phyloP scores from a whole-genome alignment of 1,140 invertebrate species.

The Heliconius himera region DNA sequence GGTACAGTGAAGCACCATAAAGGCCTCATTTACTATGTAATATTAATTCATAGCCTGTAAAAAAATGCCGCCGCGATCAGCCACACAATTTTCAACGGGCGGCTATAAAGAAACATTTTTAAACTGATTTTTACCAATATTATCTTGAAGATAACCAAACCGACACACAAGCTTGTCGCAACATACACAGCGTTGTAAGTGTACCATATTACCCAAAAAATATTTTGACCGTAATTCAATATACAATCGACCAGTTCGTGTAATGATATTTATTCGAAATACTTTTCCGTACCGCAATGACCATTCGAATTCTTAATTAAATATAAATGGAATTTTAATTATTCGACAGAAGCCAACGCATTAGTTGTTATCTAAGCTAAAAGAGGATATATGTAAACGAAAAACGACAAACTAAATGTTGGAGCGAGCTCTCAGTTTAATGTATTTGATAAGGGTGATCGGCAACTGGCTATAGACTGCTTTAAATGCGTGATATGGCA shows the following conservation, averaged over 20 bases:
- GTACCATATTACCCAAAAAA: constrained; percentile 24
- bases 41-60: too few relatives aligned
- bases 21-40: too few relatives aligned
- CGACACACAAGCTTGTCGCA: not conserved
- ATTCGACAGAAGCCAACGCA: constrained; percentile 67
- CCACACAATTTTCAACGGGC: too few relatives aligned
- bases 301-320: constrained; percentile 64
- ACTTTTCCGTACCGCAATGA: constrained; percentile 44
- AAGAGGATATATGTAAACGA: constrained; percentile 60
- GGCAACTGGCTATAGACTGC: constrained; percentile 59
- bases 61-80: too few relatives aligned
- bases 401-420: constrained; percentile 63
- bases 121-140: not conserved
- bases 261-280: constrained; percentile 43
- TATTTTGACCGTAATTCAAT: constrained; percentile 38
- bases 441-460: constrained; percentile 79
- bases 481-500: constrained; percentile 75
- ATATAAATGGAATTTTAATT: constrained; percentile 73
- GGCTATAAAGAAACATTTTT: too few relatives aligned
- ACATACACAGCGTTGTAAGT: not conserved
- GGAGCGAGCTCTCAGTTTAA: constrained; percentile 70
- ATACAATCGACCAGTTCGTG: constrained; percentile 38
- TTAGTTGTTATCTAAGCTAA: constrained; percentile 72
- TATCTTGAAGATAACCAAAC: not conserved
- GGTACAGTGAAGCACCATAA: too few relatives aligned